These are phyloP conservation scores for Oscheius sp. DNA, from an alignment of 1,140 invertebrate genomes.

Conservation along the genomic window DNA sequence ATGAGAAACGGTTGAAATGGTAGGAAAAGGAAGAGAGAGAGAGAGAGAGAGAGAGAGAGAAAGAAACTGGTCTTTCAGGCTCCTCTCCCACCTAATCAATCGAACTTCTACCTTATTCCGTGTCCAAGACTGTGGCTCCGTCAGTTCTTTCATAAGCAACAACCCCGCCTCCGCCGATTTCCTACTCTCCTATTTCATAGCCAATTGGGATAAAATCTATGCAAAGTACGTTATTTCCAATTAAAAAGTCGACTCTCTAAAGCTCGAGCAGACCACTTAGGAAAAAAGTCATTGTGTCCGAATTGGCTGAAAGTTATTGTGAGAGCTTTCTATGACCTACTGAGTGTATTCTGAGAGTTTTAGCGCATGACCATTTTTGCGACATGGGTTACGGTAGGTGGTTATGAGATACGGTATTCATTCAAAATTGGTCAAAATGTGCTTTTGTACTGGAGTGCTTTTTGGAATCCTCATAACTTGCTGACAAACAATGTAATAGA, in stretches of 20 bases:
- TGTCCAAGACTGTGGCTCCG: not conserved
- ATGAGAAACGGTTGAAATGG: conserved; percentile 9
- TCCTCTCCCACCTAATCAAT: not conserved
- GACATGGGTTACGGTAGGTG: too few species aligned
- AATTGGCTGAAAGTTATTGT: not conserved
- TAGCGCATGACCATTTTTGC: too few species aligned
- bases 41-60: too few species aligned
- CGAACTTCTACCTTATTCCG: not conserved
- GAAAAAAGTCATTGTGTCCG: not conserved
- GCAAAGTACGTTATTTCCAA: not conserved
- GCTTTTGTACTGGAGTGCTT: too few species aligned
- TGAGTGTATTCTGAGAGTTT: too few species aligned
- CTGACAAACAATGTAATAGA: too few species aligned
- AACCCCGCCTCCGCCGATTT: not conserved
- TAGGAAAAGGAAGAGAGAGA: not conserved
- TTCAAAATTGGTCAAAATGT: too few species aligned
- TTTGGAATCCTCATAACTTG: too few species aligned
- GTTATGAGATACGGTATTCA: too few species aligned
- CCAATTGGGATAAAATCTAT: conserved; percentile 16
- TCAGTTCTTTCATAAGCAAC: not conserved
- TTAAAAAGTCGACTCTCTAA: not conserved
- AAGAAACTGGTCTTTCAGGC: not conserved
- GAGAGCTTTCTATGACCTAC: not conserved
- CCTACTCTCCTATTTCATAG: conserved; percentile 13
- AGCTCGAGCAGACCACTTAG: not conserved